Evolutionary conservation across 2,888 invertebrate species (phyloP).

Genomic region (Baccha elongata): DNA sequence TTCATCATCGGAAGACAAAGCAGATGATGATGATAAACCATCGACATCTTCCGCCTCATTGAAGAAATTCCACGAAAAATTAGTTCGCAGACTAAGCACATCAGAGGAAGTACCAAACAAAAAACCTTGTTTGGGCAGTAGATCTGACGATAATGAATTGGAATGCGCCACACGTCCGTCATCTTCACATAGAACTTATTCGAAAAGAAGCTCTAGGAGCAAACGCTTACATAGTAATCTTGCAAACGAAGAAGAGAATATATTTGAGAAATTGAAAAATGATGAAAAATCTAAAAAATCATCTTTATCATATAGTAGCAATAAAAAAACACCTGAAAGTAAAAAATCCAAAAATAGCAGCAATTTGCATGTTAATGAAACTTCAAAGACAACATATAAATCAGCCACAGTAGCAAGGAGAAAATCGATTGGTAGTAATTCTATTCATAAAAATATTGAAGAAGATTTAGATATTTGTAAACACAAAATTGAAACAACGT

Average conservation of each 20-base stretch:
- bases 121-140: conserved; percentile 20
- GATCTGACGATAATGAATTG: conserved; percentile 1
- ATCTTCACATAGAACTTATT: conserved; percentile 19
- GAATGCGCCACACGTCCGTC: background rate
- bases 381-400: conserved; percentile 8
- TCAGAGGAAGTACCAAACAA: conserved; percentile 33
- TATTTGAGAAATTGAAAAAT: conserved; percentile 32
- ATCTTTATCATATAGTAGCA: background rate
- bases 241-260: background rate
- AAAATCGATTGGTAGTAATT: background rate
- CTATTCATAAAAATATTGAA: background rate
- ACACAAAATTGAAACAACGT: background rate
- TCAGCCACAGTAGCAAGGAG: conserved; percentile 39
- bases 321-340: background rate
- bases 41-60: background rate
- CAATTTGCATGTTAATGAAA: background rate
- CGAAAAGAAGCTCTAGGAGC: conserved; percentile 7
- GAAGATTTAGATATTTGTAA: conserved; percentile 35
- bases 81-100: conserved; percentile 1
- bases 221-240: conserved; percentile 2
- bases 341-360: conserved; percentile 12
- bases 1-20: conserved; percentile 11
- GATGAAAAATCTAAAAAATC: conserved; percentile 36
- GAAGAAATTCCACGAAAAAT: background rate
- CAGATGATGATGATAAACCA: background rate